Base-by-base conservation (phyloP, 2,113 vertebrate genomes). In the Eudyptes chrysolophus region DNA sequence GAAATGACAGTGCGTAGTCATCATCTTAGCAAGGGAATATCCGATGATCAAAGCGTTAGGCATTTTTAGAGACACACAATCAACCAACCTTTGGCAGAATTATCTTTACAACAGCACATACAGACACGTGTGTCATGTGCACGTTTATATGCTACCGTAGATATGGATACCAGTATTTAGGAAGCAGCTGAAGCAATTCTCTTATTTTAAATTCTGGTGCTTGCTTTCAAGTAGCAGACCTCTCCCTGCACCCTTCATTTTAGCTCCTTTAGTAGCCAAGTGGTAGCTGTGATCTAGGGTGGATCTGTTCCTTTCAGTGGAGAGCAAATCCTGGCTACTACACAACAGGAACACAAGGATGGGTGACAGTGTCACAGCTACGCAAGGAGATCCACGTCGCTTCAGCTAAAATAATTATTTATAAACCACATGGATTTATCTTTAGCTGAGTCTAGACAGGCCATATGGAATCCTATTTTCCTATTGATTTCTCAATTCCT, bases 41-140 rank as follows among this genome's bases (percentile, higher is more conserved):
- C 89, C 4, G 0, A 36, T 84, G 77, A 93, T 30, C 55, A 62
- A 74, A 60, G 62, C 7, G 11, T 32, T 46, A 68, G 49, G 16
- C 29, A 66, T 16, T 21, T 68, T 65, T 17, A 86, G 30, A 58
- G 36, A 71, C 15, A 38, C 20, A 27, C 9, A 62, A 57, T 16
- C 36, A 27, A 68, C 8, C 27, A 69, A 25, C 18, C 29, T 84
- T 55, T 36, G 19, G 52, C 46, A 94, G 21, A 60, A 61, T 40
- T 61, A 75, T 38, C 57, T 75, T 81, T 38, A 27, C 26, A 84
- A 48, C 14, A 52, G 40, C 57, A 61, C 8, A 16, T 2, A n/a
- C 1, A 7, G 44, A 83, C n/a, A 49, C 0, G 0, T 8, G 55
- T 15, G 46, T 62, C 52, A 51, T 1, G 1, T 22, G 5, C 13